Conservation (phyloP, 2,888 invertebrate species). For the Sarcophaga variegata region DNA sequence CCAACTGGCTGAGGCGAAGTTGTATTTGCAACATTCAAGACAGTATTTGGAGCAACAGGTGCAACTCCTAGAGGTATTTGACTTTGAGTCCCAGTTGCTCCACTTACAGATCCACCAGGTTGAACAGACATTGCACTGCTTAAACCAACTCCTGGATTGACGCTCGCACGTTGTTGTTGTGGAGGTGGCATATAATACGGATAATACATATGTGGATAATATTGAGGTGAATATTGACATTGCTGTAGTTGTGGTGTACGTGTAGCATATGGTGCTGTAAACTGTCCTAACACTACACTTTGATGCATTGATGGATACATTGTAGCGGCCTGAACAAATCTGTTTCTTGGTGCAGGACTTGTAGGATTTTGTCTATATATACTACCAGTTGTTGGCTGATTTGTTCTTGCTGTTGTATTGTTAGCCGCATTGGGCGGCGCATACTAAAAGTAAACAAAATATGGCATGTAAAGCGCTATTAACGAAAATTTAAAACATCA, state of each 20-base stretch:
- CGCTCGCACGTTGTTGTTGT: slow-evolving; percentile 75
- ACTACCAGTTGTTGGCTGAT: slow-evolving; percentile 74
- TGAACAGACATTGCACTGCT: slow-evolving; percentile 76
- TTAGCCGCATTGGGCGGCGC: slow-evolving; percentile 76
- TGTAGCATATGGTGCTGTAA: slow-evolving; percentile 75
- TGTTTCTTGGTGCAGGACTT: slow-evolving; percentile 74
- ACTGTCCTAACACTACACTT: slow-evolving; percentile 77
- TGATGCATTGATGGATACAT: slow-evolving; percentile 78
- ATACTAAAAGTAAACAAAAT: slow-evolving; percentile 73
- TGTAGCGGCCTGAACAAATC: slow-evolving; percentile 76
- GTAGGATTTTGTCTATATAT: slow-evolving; percentile 77
- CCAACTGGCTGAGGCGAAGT: slow-evolving; percentile 74
- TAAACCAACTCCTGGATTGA: slow-evolving; percentile 73
- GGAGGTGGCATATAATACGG: slow-evolving; percentile 71
- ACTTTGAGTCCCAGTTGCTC: slow-evolving; percentile 71
- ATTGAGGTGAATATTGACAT: slow-evolving; percentile 74
- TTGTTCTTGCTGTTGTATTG: slow-evolving; percentile 75
- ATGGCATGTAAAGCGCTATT: not conserved
- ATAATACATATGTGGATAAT: slow-evolving; percentile 70
- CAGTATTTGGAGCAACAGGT: slow-evolving; percentile 82
- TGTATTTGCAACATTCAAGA: slow-evolving; percentile 79
- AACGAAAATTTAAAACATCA: not conserved
- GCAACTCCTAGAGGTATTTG: slow-evolving; percentile 75
- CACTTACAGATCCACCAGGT: slow-evolving; percentile 76
- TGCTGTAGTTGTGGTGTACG: slow-evolving; percentile 74